A percentile compares a stretch with the other conserved stretches of the same genome.
phyloP scores from a whole-genome alignment of 2,888 invertebrate species.

The Stenoptilia bipunctidactyla region DNA sequence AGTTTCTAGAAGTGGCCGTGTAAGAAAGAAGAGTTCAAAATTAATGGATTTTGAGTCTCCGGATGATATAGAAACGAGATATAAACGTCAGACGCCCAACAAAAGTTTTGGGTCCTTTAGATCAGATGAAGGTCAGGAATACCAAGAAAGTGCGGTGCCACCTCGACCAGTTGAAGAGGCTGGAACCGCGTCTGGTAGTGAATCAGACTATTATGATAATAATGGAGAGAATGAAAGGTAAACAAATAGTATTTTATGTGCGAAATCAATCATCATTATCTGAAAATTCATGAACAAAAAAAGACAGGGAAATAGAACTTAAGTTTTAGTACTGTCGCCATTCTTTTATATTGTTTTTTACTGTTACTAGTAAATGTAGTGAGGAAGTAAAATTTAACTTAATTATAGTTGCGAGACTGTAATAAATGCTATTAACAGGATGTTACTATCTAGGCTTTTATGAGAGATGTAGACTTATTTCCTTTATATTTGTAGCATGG shows the following conservation, averaged over 20 bases:
- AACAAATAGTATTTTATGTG: too few species aligned
- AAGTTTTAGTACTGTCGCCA: too few species aligned
- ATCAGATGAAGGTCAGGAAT: constrained; percentile 37
- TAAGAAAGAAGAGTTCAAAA: constrained; percentile 95
- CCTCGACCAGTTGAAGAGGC: constrained; percentile 35
- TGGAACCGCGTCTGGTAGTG: constrained; percentile 50
- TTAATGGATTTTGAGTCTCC: constrained; percentile 93
- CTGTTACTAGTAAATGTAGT: too few species aligned
- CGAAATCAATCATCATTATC: too few species aligned
- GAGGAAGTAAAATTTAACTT: too few species aligned
- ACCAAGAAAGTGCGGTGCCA: constrained; percentile 25
- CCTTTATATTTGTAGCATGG: constrained; percentile 52
- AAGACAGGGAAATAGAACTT: too few species aligned
- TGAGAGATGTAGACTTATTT: too few species aligned
- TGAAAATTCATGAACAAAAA: too few species aligned
- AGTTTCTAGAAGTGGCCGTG: constrained; percentile 89
- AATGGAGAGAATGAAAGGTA: constrained; percentile 57
- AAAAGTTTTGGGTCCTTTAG: constrained; percentile 32
- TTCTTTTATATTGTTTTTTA: too few species aligned
- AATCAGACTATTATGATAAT: constrained; percentile 60
- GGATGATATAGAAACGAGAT: constrained; percentile 83
- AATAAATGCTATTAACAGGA: too few species aligned
- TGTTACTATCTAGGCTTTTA: too few species aligned
- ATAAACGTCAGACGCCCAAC: constrained; percentile 45
- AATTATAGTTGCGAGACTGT: too few species aligned